Percentiles rank a stretch among this genome's conserved stretches.
Evolutionary conservation across 2,113 vertebrate genomes (phyloP).

Genomic region (Mesembrinibis cayennensis): DNA sequence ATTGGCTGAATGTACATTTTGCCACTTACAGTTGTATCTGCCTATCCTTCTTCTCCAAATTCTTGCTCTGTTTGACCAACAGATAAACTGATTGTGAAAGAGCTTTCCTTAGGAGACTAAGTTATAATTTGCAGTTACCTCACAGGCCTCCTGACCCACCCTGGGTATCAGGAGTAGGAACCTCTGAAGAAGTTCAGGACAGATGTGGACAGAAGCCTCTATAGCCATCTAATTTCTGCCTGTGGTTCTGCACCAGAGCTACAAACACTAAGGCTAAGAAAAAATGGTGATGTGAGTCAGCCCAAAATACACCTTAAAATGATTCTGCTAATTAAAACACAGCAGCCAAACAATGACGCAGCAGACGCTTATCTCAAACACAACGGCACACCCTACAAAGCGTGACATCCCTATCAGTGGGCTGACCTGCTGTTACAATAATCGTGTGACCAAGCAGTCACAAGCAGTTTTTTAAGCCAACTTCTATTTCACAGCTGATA

Average conservation of each 20-base stretch:
- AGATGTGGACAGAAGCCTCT: background rate
- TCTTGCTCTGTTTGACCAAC: background rate
- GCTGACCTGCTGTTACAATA: background rate
- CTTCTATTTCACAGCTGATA: background rate
- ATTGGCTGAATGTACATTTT: background rate
- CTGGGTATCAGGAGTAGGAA: background rate
- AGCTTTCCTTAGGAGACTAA: background rate
- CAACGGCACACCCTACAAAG: background rate
- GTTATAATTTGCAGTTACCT: background rate
- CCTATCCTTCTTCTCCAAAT: background rate
- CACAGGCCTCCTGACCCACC: background rate
- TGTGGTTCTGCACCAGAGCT: background rate
- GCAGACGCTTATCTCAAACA: background rate
- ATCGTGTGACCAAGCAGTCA: background rate
- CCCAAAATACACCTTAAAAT: background rate
- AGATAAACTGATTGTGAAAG: background rate
- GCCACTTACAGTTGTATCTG: background rate
- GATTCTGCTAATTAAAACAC: background rate
- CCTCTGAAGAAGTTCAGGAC: background rate
- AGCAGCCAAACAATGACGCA: background rate
- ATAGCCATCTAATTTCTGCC: background rate
- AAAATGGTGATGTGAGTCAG: background rate
- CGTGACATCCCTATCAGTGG: background rate
- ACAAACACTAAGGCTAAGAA: background rate
- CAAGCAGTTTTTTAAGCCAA: background rate